Percentiles rank a stretch among this genome's conserved stretches.
Evolutionary conservation across 2,797 vertebrate genomes (phyloP).

Genomic region (Microtus obscurus): DNA sequence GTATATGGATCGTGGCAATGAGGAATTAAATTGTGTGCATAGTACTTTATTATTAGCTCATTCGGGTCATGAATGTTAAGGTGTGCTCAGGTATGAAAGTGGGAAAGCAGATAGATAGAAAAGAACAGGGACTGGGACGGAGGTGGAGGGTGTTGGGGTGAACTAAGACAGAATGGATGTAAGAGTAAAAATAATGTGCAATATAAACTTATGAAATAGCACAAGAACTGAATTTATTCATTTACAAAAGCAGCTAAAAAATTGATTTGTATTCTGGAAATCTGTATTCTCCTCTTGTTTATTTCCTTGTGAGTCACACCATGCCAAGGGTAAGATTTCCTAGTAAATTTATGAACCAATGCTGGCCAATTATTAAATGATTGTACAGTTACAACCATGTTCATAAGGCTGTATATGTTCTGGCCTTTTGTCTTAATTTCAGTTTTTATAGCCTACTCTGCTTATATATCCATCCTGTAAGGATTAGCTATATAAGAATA

Average conservation of each 20-base stretch:
- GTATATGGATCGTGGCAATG: background rate
- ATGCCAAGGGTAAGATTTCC: background rate
- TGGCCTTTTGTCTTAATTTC: background rate
- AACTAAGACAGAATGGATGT: background rate
- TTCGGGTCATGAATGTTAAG: background rate
- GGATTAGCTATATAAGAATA: background rate
- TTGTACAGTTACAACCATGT: background rate
- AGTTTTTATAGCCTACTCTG: background rate
- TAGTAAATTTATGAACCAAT: background rate
- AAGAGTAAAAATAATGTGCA: background rate
- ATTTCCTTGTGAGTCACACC: background rate
- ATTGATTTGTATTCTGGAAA: too few species aligned
- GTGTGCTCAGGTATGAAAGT: background rate
- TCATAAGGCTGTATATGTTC: background rate
- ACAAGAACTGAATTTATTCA: background rate
- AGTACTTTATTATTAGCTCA: background rate
- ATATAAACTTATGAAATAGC: background rate
- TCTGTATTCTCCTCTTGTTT: background rate
- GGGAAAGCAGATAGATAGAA: background rate
- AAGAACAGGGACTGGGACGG: background rate
- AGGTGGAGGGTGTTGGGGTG: too few species aligned
- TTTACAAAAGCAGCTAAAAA: background rate
- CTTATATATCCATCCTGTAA: background rate
- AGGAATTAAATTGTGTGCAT: background rate
- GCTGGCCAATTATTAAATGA: conserved; percentile 72